Conservation (phyloP, 53 echinoderm and acorn worm species). For the Arbacia lixula region DNA sequence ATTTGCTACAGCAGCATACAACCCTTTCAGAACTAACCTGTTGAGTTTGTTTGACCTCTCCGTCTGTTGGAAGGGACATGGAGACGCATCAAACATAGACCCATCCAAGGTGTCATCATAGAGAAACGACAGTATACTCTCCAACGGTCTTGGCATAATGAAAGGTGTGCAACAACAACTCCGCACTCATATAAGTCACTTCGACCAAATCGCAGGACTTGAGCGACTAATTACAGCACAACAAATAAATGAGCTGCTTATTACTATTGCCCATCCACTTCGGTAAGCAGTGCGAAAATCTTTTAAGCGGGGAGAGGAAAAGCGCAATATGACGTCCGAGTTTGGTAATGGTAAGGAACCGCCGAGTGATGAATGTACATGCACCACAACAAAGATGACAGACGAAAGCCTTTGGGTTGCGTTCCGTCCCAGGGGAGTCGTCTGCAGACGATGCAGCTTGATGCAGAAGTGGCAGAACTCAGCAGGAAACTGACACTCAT, state of each 20-base stretch:
- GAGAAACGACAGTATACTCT: constrained; percentile 45
- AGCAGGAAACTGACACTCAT: constrained; percentile 45
- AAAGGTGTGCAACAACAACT: too few species aligned
- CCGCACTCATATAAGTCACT: constrained; percentile 2
- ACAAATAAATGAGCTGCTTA: constrained; percentile 22
- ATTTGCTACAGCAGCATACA: not conserved
- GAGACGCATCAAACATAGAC: constrained; percentile 1
- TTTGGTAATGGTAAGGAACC: not conserved
- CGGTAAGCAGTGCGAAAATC: constrained; percentile 3
- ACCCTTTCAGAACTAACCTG: constrained; percentile 15
- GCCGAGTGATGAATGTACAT: constrained; percentile 43
- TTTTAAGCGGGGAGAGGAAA: constrained; percentile 44
- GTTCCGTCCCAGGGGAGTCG: constrained; percentile 9
- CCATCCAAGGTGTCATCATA: constrained; percentile 23
- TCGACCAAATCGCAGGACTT: not conserved
- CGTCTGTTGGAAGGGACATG: constrained; percentile 2
- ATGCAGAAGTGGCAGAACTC: constrained; percentile 3
- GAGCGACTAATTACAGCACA: not conserved
- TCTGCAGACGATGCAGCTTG: constrained; percentile 2
- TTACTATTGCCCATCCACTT: not conserved
- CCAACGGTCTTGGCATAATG: constrained; percentile 37
- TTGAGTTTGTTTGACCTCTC: constrained; percentile 15
- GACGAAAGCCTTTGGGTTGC: not conserved
- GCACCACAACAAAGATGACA: constrained; percentile 33
- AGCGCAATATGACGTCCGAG: constrained; percentile 52